A percentile compares a stretch with the other conserved stretches of the same genome.
These are phyloP conservation scores for Dyspetes luteomarginatus DNA, from an alignment of 2,888 invertebrate species.

Conservation along the genomic window DNA sequence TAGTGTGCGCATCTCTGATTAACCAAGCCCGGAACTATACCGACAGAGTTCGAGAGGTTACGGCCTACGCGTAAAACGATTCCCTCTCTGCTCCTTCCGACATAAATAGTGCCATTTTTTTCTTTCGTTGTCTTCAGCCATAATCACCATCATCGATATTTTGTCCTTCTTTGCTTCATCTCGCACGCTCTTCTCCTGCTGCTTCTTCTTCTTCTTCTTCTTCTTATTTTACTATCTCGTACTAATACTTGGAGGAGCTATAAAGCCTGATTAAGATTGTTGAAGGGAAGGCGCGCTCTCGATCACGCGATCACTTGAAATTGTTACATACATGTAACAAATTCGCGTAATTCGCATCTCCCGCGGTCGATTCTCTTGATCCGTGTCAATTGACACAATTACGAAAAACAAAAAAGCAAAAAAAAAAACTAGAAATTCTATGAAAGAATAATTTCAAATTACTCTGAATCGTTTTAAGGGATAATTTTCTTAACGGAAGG, in stretches of 20 bases:
- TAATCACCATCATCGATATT: constrained; percentile 56
- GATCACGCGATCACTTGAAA: constrained; percentile 50
- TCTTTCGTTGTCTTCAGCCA: constrained; percentile 22
- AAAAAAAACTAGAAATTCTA: too few species aligned
- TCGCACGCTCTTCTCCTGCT: constrained; percentile 4
- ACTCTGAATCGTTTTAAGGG: too few species aligned
- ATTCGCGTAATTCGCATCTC: constrained; percentile 47
- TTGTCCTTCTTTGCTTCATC: constrained; percentile 39
- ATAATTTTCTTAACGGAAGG: too few species aligned
- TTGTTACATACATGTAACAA: constrained; percentile 53
- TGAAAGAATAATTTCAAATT: too few species aligned
- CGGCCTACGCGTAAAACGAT: constrained; percentile 67
- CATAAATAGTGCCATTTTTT: constrained; percentile 26
- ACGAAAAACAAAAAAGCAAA: constrained; percentile 48
- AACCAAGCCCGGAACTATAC: constrained; percentile 74
- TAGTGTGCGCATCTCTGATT: constrained; percentile 64
- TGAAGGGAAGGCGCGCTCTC: constrained; percentile 14
- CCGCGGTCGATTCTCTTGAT: constrained; percentile 71
- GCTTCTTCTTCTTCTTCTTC: constrained; percentile 27
- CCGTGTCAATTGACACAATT: constrained; percentile 21
- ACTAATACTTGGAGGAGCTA: constrained; percentile 11
- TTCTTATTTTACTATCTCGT: background rate
- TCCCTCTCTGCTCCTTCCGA: constrained; percentile 49
- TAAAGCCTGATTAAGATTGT: constrained; percentile 43
- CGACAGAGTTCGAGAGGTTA: constrained; percentile 72